Evolutionary conservation across 2,888 invertebrate genomes (phyloP).

Genomic region (Tinea trinotella): DNA sequence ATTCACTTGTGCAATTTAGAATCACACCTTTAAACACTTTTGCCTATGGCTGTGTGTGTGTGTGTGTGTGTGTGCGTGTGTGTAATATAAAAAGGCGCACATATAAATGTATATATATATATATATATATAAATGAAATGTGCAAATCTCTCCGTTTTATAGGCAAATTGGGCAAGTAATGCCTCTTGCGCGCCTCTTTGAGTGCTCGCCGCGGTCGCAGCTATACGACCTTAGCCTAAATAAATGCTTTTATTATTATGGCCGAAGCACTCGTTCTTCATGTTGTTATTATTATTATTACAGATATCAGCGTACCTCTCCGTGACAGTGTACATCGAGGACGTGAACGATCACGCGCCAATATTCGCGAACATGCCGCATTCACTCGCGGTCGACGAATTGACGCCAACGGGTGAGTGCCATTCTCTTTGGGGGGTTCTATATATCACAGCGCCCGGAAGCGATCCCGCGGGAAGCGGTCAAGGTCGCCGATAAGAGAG

Average conservation of each 20-base stretch:
- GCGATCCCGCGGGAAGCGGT: too few relatives aligned
- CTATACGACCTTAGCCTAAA: background rate
- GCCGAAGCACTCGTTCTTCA: too few relatives aligned
- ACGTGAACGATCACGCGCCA: conserved; percentile 88
- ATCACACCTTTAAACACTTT: too few relatives aligned
- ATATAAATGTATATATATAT: too few relatives aligned
- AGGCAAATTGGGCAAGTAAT: background rate
- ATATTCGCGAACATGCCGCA: conserved; percentile 85
- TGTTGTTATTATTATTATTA: too few relatives aligned
- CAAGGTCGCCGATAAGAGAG: background rate
- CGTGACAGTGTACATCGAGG: conserved; percentile 90
- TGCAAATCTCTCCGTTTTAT: background rate
- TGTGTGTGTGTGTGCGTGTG: too few relatives aligned
- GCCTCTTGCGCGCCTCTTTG: background rate
- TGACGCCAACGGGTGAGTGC: conserved; percentile 79
- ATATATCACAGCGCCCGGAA: too few relatives aligned
- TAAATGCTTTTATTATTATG: background rate
- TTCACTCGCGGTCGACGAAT: conserved; percentile 83
- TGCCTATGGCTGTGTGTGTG: too few relatives aligned
- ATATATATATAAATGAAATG: too few relatives aligned
- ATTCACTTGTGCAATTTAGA: too few relatives aligned
- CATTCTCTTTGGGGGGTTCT: too few relatives aligned
- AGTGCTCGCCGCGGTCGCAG: background rate
- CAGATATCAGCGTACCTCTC: conserved; percentile 88
- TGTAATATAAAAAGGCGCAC: too few relatives aligned